Evolutionary conservation across 23 tunicate genomes (phyloP).

Genomic region (Styela clava): DNA sequence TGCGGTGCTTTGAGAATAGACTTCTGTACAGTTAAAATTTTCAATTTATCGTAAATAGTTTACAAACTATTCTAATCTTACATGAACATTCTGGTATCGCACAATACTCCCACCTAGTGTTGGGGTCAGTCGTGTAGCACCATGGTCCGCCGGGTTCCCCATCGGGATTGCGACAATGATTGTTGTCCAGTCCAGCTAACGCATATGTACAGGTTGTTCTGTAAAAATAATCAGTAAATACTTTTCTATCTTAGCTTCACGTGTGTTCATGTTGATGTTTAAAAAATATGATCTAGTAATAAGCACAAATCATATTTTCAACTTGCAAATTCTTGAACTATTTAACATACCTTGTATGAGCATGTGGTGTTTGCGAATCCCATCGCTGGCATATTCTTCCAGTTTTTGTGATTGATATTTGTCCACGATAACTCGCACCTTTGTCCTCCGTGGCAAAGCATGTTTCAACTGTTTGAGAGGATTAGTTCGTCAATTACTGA

Average conservation of each 20-base stretch:
- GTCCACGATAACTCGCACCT: background rate
- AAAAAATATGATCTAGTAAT: no score
- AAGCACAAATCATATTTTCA: no score
- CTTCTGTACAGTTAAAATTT: no score
- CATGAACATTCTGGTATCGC: background rate
- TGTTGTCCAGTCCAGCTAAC: background rate
- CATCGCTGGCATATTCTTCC: background rate
- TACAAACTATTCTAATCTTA: no score
- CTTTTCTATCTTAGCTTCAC: no score
- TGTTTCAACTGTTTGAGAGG: background rate
- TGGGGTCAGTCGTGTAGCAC: conserved; percentile 6
- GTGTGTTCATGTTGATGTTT: no score
- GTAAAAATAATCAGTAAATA: no score
- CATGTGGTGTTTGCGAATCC: background rate
- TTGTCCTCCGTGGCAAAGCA: background rate
- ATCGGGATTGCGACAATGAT: conserved; percentile 14
- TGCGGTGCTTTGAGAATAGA: no score
- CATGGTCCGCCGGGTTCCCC: background rate
- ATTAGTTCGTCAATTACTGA: no score
- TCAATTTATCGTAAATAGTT: no score
- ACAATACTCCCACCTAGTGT: conserved; percentile 1
- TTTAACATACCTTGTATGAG: background rate
- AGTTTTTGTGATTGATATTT: background rate
- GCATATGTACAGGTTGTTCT: background rate
- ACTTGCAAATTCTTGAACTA: no score